phyloP scores from a whole-genome alignment of 2,888 invertebrate genomes.

The Oasisia sp. region DNA sequence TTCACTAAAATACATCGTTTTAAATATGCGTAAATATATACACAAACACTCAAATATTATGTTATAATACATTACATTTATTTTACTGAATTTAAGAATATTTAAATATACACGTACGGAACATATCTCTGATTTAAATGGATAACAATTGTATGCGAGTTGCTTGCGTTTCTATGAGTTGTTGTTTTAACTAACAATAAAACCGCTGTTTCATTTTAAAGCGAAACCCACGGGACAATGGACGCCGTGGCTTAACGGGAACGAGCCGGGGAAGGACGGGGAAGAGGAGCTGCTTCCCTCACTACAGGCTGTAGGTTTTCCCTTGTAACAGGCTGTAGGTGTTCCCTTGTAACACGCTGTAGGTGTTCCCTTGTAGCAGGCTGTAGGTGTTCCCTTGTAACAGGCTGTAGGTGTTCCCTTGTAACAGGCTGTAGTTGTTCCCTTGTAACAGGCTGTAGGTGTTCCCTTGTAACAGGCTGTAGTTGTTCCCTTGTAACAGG shows the following conservation, averaged over 20 bases:
- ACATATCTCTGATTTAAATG: not conserved
- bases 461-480: no score
- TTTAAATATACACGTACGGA: not conserved
- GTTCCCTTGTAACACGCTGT: not conserved
- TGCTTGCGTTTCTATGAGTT: not conserved
- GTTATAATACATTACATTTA: no score
- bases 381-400: no score
- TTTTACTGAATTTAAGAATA: no score
- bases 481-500: no score
- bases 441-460: no score
- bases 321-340: not conserved
- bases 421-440: no score
- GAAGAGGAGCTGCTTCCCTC: not conserved
- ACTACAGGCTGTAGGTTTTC: not conserved
- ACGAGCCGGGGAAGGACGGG: not conserved
- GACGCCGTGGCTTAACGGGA: not conserved
- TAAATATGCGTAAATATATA: no score
- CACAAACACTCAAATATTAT: no score
- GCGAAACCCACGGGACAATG: not conserved
- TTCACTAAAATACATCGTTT: no score
- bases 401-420: no score
- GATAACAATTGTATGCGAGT: no score
- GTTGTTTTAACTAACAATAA: not conserved
- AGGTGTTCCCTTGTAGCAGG: not conserved
- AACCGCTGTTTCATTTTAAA: not conserved